phyloP scores from a whole-genome alignment of 1,140 invertebrate genomes.

The Atta texana region DNA sequence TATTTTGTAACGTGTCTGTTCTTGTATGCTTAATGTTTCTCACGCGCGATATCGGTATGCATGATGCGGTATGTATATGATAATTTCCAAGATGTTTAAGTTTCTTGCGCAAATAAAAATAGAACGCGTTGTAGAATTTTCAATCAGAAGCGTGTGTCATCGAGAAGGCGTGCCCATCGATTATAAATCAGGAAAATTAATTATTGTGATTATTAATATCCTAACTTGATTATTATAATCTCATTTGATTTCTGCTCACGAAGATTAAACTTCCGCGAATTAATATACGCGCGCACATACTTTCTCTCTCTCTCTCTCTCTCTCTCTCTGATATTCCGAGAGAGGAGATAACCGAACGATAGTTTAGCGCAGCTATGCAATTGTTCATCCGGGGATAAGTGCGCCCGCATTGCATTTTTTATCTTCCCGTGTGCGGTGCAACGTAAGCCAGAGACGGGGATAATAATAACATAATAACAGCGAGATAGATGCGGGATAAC shows the following conservation, averaged over 20 bases:
- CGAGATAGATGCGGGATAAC: conserved; percentile 56
- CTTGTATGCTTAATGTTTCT: not conserved
- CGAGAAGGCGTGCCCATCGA: conserved; percentile 12
- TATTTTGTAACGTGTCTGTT: conserved; percentile 26
- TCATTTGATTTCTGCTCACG: not conserved
- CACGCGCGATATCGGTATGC: conserved; percentile 34
- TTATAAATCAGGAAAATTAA: conserved; percentile 40
- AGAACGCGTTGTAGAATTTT: conserved; percentile 50
- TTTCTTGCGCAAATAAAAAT: conserved; percentile 54
- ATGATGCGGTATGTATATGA: conserved; percentile 58
- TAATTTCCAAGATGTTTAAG: conserved; percentile 52
- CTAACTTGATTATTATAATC: conserved; percentile 15
- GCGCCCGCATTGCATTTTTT: not conserved
- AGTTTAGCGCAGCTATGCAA: conserved; percentile 14
- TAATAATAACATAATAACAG: conserved; percentile 73
- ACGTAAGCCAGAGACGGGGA: conserved; percentile 38
- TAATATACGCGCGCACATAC: not conserved
- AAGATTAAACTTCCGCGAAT: conserved; percentile 22
- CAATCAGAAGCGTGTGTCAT: conserved; percentile 41
- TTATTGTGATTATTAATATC: conserved; percentile 38
- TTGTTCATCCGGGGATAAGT: conserved; percentile 45
- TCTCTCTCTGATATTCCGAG: not conserved
- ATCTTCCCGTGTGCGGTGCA: not conserved
- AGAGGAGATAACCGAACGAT: conserved; percentile 6
- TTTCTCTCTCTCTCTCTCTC: not conserved